These are phyloP conservation scores for Ophiodon elongatus DNA, from an alignment of 2,113 vertebrate species.

Conservation along the genomic window DNA sequence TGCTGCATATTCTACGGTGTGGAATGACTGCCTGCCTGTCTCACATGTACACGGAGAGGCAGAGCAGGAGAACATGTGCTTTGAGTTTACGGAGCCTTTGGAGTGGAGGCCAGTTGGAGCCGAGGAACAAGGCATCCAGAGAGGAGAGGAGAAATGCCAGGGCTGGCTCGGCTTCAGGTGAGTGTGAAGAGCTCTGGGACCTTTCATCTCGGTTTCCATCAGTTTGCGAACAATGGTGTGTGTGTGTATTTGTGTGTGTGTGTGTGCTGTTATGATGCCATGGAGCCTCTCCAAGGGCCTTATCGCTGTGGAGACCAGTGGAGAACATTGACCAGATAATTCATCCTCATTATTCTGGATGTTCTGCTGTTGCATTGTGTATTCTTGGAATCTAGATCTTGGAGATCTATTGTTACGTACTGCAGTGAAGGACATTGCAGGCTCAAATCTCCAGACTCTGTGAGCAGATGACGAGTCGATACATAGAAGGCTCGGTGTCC, in stretches of 20 bases:
- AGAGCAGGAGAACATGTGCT: constrained; percentile 71
- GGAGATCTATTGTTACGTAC: constrained; percentile 10
- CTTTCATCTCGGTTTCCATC: constrained; percentile 19
- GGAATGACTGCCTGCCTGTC: constrained; percentile 44
- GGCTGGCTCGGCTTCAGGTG: constrained; percentile 47
- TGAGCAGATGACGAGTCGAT: neutral
- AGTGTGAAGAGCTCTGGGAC: constrained; percentile 38
- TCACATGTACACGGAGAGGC: constrained; percentile 50
- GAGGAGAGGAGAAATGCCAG: constrained; percentile 38
- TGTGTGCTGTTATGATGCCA: constrained; percentile 21
- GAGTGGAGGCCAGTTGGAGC: constrained; percentile 67
- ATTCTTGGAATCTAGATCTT: constrained; percentile 26
- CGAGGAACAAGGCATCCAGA: constrained; percentile 45
- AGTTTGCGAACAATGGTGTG: neutral
- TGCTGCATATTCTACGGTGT: constrained; percentile 32
- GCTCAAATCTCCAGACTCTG: neutral
- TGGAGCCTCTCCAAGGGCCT: neutral
- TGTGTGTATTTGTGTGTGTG: constrained; percentile 1
- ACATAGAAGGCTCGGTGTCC: neutral
- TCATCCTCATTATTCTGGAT: neutral
- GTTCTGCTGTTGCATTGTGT: neutral
- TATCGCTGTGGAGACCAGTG: neutral
- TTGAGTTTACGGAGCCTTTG: constrained; percentile 68
- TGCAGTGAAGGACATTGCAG: neutral
- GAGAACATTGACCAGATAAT: neutral